Conservation (phyloP, 1,140 invertebrate species). For the Zophobas atratus region DNA sequence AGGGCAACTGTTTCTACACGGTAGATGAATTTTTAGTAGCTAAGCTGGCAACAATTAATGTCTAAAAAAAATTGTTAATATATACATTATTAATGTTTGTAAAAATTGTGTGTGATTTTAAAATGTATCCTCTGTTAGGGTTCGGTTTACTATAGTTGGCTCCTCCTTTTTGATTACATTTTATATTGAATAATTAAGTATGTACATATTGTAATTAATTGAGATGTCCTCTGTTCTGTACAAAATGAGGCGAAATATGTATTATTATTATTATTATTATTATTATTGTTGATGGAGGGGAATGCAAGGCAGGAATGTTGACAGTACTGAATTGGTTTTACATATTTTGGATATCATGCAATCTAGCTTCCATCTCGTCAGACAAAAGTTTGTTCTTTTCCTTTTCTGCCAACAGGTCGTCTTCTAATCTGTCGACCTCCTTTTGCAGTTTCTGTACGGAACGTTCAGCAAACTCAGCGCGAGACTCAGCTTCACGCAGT, state of each 20-base stretch:
- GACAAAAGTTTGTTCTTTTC: slow-evolving; percentile 97
- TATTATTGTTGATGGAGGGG: slow-evolving; percentile 15
- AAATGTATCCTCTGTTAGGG: slow-evolving; percentile 77
- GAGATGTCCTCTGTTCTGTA: too few relatives aligned
- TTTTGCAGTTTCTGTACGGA: slow-evolving; percentile 99
- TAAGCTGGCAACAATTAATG: too few relatives aligned
- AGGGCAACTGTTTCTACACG: too few relatives aligned
- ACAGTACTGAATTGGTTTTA: slow-evolving; percentile 72
- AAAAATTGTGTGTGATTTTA: background rate
- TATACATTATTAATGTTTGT: too few relatives aligned
- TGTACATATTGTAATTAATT: too few relatives aligned
- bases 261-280: too few relatives aligned
- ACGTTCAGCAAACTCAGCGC: slow-evolving; percentile 99
- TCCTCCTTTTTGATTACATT: too few relatives aligned
- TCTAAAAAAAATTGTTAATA: too few relatives aligned
- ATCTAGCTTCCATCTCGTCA: slow-evolving; percentile 98
- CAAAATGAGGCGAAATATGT: too few relatives aligned
- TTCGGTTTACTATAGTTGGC: too few relatives aligned
- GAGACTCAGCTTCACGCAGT: slow-evolving; percentile 91
- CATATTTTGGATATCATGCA: slow-evolving; percentile 99
- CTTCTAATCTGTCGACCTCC: slow-evolving; percentile 99
- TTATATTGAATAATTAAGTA: too few relatives aligned
- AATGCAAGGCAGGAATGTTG: slow-evolving; percentile 42
- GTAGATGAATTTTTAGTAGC: too few relatives aligned
- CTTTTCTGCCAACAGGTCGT: slow-evolving; percentile 95